These are phyloP conservation scores for Australoheros facetus DNA, from an alignment of 2,797 vertebrate species.

Conservation along the genomic window DNA sequence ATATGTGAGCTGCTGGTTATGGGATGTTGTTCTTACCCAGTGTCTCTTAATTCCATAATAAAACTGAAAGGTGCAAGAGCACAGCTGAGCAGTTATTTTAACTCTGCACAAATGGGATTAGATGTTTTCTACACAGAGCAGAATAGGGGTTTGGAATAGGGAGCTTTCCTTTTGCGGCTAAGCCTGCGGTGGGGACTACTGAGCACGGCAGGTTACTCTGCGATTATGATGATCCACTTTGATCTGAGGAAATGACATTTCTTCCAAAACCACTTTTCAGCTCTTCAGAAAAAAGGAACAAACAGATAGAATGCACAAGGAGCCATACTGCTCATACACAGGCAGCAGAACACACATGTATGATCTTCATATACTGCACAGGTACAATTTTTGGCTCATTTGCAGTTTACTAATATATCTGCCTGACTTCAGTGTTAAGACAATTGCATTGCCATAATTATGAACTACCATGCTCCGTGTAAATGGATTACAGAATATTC, in stretches of 20 bases:
- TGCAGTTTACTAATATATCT: constrained; percentile 2
- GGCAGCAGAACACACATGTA: constrained; percentile 10
- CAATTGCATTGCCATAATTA: background rate
- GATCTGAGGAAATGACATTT: constrained; percentile 68
- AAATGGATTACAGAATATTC: background rate
- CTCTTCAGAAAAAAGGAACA: constrained; percentile 43
- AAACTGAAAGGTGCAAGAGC: constrained; percentile 48
- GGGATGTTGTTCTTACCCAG: constrained; percentile 51
- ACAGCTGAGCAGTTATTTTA: constrained; percentile 56
- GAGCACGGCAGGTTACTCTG: constrained; percentile 55
- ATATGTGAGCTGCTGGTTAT: constrained; percentile 41
- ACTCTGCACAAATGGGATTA: constrained; percentile 69
- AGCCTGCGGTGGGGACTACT: constrained; percentile 48
- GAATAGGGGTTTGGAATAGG: constrained; percentile 49
- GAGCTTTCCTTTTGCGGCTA: constrained; percentile 54
- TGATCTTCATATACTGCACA: too few species aligned
- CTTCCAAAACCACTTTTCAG: constrained; percentile 46
- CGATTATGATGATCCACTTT: constrained; percentile 68
- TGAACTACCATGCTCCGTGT: background rate
- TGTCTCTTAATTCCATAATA: constrained; percentile 54
- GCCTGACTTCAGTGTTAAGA: background rate
- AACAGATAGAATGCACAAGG: constrained; percentile 36
- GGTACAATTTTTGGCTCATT: background rate
- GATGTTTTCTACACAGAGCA: constrained; percentile 58
- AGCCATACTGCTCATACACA: background rate